phyloP scores from a whole-genome alignment of 2,888 invertebrate genomes.

The Pseudeuparius sepicola region DNA sequence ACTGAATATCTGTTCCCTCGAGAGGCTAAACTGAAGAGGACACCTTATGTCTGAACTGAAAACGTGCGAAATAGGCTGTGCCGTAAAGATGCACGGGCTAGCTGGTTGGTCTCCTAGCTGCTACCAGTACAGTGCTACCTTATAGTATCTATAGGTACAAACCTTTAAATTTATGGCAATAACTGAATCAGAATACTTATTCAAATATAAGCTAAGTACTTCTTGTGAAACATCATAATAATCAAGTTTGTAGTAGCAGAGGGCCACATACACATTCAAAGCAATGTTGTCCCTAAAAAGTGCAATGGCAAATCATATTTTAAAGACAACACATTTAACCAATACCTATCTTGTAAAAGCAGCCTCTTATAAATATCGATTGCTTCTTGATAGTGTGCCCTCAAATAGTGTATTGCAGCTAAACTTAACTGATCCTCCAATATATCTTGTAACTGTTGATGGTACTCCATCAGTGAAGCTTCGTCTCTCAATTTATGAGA shows the following conservation, averaged over 20 bases:
- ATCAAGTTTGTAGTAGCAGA: constrained; percentile 97
- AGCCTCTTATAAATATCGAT: constrained; percentile 96
- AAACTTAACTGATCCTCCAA: constrained; percentile 92
- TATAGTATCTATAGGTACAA: no score
- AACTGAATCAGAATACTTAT: constrained; percentile 85
- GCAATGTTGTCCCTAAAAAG: constrained; percentile 73
- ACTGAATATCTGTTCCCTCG: no score
- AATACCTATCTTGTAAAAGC: constrained; percentile 79
- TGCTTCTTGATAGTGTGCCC: constrained; percentile 96
- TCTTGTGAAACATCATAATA: constrained; percentile 98
- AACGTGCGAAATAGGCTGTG: no score
- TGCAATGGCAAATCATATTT: constrained; percentile 1
- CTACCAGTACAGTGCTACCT: no score
- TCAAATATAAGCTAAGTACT: constrained; percentile 87
- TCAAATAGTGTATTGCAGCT: constrained; percentile 91
- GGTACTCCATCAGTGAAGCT: constrained; percentile 69
- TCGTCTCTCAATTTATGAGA: constrained; percentile 90
- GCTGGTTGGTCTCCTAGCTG: no score
- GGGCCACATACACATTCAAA: constrained; percentile 90
- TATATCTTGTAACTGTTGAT: constrained; percentile 75
- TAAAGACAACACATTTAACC: no score
- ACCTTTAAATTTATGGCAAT: constrained; percentile 91
- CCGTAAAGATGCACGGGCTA: no score
- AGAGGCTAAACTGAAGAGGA: no score
- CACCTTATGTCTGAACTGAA: no score